Evolutionary conservation across 2,888 invertebrate genomes (phyloP).

Genomic region (Eustalomyia histrio): DNA sequence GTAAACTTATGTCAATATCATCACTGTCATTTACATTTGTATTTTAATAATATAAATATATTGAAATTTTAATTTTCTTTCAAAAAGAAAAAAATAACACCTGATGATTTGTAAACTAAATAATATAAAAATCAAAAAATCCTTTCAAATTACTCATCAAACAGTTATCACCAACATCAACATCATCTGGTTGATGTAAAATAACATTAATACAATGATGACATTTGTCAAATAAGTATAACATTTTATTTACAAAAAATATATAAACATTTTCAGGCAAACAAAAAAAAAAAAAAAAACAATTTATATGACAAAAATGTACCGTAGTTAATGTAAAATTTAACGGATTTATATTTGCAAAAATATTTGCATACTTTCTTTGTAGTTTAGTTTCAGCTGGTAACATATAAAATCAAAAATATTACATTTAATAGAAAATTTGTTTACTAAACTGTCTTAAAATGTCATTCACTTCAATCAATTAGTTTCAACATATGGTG

Average conservation of each 20-base stretch:
- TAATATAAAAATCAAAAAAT: background rate
- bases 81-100: background rate
- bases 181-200: slow-evolving; percentile 14
- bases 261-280: background rate
- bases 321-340: too few relatives aligned
- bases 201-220: background rate
- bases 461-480: slow-evolving; percentile 37
- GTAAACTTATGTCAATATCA: too few relatives aligned
- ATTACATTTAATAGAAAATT: background rate
- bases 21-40: background rate
- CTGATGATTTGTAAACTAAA: background rate
- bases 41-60: too few relatives aligned
- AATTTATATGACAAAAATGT: too few relatives aligned
- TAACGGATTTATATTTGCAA: too few relatives aligned
- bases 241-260: slow-evolving; percentile 23
- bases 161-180: slow-evolving; percentile 26
- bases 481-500: background rate
- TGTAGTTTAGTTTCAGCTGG: too few relatives aligned
- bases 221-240: slow-evolving; percentile 25
- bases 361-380: too few relatives aligned
- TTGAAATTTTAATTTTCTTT: background rate
- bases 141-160: background rate
- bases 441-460: background rate
- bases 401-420: background rate
- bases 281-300: background rate